Evolutionary conservation across 2,888 invertebrate genomes (phyloP), one percentile per base, ranked within the genome.

Genomic region (Gymnocheta viridis): DNA sequence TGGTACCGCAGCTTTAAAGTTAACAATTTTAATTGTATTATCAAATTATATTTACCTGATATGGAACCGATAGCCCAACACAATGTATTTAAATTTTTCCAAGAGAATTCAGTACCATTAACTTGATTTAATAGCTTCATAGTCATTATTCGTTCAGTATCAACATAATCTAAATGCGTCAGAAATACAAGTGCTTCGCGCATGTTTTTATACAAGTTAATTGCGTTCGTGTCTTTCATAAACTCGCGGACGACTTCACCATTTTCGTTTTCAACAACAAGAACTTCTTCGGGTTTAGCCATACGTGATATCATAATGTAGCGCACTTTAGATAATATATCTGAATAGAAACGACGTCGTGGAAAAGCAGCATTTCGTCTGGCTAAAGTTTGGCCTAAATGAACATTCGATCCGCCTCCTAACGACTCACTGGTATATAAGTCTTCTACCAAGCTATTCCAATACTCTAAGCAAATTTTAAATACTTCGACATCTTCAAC

Each of bases 31-130:
- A 32, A 32, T 32, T 32, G n/a, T 19, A 47, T 19, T 47, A 3
- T 9, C 1, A 69, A 41, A 41, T 19, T 0, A 7, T 38, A 60
- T n/a, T 86, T 86, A 89, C 99, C 99, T 88, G 98, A 98, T 91
- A 99, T 99, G 79, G 98, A 98, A 62, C 99, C 99, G 89, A 99
- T 99, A 9, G 99, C 99, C 99, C 99, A 99, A 91, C 99, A 99
- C 44, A 99, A 94, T 62, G 99, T 99, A 91, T 99, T 99, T 76
- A 99, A 94, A 93, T 99, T 99, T 92, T 99, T 99, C 99, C 99
- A 99, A 9, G 99, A 99, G 97, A 99, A 99, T 92, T 99, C 99
- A 35, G 95, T 94, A 6, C 99, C 99, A 93, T 98, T 98, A 3
- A 99, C 99, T 93, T 99, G 99, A 92, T 98, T 98, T 89, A 98